A percentile compares a stretch with the other conserved stretches of the same genome.
Conservation (phyloP, 1,140 invertebrate species). For the Penaeus chinensis region DNA sequence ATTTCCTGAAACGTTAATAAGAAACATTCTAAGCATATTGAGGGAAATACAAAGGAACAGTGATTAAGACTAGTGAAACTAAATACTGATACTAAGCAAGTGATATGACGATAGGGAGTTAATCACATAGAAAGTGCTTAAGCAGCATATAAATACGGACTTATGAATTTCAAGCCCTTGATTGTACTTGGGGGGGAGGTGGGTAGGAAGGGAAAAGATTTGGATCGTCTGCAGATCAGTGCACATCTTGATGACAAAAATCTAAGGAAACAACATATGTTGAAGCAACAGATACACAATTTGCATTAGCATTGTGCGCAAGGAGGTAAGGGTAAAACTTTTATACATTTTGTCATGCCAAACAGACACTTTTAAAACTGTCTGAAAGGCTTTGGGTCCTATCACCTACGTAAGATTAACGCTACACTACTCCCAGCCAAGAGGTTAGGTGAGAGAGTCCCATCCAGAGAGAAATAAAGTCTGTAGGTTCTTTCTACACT, state of each 20-base stretch:
- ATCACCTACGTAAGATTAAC: constrained; percentile 58
- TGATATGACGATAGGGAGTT: constrained; percentile 39
- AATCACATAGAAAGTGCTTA: constrained; percentile 39
- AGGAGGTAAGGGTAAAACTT: constrained; percentile 20
- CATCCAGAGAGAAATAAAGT: constrained; percentile 59
- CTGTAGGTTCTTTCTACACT: constrained; percentile 60
- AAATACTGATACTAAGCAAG: constrained; percentile 52
- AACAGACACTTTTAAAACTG: constrained; percentile 38
- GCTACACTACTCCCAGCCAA: constrained; percentile 59
- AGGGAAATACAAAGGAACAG: neutral
- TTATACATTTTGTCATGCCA: constrained; percentile 51
- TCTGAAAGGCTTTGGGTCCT: constrained; percentile 47
- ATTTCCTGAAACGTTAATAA: neutral
- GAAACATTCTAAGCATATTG: neutral
- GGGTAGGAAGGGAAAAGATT: constrained; percentile 19
- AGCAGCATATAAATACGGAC: constrained; percentile 55
- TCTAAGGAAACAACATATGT: neutral
- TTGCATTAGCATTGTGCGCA: constrained; percentile 16
- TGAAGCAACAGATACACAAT: constrained; percentile 14
- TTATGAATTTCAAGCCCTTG: constrained; percentile 40
- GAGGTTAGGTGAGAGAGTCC: constrained; percentile 61
- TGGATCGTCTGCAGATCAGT: constrained; percentile 42
- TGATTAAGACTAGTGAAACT: constrained; percentile 50
- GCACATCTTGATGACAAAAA: constrained; percentile 37
- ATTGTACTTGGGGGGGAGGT: constrained; percentile 51